Conservation (phyloP, 2,797 vertebrate species). For the Hyperoplus immaculatus region DNA sequence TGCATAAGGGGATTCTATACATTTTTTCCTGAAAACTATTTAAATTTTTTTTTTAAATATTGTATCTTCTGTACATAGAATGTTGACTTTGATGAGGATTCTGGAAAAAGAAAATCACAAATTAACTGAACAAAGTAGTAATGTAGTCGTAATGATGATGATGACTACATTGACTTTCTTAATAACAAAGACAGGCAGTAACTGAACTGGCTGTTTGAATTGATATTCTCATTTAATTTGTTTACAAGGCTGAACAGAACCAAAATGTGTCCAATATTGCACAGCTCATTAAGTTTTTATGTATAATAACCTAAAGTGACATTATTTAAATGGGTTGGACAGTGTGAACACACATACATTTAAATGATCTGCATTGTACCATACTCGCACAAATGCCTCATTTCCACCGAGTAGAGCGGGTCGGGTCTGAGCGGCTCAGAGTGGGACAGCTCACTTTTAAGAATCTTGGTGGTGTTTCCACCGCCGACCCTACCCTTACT, state of each 20-base stretch:
- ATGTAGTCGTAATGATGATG: background rate
- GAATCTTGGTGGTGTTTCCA: no score
- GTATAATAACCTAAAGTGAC: background rate
- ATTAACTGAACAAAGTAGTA: background rate
- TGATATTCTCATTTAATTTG: slow-evolving; percentile 9
- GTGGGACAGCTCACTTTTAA: no score
- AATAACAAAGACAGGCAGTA: slow-evolving; percentile 1
- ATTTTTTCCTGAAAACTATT: slow-evolving; percentile 1
- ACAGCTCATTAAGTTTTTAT: slow-evolving; percentile 1
- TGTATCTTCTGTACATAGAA: background rate
- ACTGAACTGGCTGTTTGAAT: background rate
- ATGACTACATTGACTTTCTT: slow-evolving; percentile 3
- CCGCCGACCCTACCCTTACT: no score
- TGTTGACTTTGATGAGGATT: slow-evolving; percentile 7
- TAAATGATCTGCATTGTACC: background rate
- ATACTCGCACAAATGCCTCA: no score
- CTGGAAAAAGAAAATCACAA: background rate
- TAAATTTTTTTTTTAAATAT: slow-evolving; percentile 3
- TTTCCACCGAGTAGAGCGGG: no score
- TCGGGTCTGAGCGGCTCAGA: no score
- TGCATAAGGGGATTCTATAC: slow-evolving; percentile 4
- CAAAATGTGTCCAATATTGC: background rate
- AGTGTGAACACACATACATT: background rate
- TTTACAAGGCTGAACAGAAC: slow-evolving; percentile 7
- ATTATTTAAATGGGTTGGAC: background rate